Conservation (phyloP, 64 coral and sea anemone genomes). For the Acropora yongei region DNA sequence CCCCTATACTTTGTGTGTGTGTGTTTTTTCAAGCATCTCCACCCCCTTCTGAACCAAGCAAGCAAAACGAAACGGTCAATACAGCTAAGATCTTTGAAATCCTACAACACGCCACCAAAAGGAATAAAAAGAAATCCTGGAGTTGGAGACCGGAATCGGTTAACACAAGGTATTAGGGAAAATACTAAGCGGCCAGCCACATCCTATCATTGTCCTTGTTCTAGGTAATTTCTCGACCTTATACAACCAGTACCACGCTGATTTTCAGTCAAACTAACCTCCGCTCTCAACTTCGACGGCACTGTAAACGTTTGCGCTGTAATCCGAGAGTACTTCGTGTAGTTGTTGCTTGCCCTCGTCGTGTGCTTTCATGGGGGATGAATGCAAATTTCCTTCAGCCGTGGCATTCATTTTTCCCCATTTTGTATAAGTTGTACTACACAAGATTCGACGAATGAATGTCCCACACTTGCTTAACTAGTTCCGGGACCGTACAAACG, state of each 20-base stretch:
- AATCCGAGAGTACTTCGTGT: background rate
- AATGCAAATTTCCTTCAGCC: conserved; percentile 11
- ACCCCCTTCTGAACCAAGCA: background rate
- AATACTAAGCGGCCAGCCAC: no score
- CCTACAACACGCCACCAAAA: background rate
- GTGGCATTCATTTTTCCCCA: conserved; percentile 2
- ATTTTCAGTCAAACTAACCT: conserved; percentile 12
- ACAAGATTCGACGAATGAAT: background rate
- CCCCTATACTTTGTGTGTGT: no score
- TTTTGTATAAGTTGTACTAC: background rate
- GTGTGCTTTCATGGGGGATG: background rate
- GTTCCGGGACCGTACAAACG: no score
- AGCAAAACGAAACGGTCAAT: background rate
- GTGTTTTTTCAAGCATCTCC: no score
- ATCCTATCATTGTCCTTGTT: no score
- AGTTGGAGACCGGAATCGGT: no score
- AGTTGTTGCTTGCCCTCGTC: background rate
- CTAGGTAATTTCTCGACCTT: background rate
- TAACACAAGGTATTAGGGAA: no score
- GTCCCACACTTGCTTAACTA: background rate
- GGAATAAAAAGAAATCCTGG: no score
- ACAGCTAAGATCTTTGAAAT: background rate
- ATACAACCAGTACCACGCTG: background rate
- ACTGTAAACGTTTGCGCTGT: background rate
- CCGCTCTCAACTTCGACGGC: background rate